Evolutionary conservation across 2,113 vertebrate genomes (phyloP).

Genomic region (Phylloscopus trochilus): DNA sequence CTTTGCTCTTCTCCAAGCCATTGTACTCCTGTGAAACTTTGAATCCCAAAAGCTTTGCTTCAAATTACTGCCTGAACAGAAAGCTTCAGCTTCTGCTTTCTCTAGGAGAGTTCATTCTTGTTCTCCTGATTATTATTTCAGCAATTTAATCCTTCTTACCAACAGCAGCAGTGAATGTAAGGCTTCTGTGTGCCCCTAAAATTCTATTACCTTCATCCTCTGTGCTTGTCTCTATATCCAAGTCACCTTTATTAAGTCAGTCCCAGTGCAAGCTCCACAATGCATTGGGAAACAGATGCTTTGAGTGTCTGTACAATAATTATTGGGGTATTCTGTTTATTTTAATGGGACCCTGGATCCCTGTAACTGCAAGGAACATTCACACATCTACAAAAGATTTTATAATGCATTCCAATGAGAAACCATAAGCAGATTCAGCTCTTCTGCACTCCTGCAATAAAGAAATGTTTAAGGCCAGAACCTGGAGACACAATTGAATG

Average conservation of each 20-base stretch:
- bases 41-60: neutral
- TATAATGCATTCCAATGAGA: constrained; percentile 10
- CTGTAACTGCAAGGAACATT: constrained; percentile 21
- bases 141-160: constrained; percentile 5
- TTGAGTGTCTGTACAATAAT: neutral
- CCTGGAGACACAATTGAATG: neutral
- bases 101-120: neutral
- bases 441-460: neutral
- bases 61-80: neutral
- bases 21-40: neutral
- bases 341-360: constrained; percentile 34
- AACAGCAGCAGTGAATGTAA: neutral
- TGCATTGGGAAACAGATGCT: constrained; percentile 7
- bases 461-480: constrained; percentile 14
- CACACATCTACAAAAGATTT: constrained; percentile 28
- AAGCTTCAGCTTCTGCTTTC: neutral
- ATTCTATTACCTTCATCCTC: neutral
- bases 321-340: constrained; percentile 40
- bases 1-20: neutral
- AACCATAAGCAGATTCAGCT: constrained; percentile 4
- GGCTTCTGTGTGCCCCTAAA: constrained; percentile 8
- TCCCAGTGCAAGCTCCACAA: neutral
- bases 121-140: constrained; percentile 20
- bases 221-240: neutral
- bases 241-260: constrained; percentile 35